A percentile compares a stretch with the other conserved stretches of the same genome.
phyloP scores from a whole-genome alignment of 2,888 invertebrate genomes.

The Entomobrya proxima region DNA sequence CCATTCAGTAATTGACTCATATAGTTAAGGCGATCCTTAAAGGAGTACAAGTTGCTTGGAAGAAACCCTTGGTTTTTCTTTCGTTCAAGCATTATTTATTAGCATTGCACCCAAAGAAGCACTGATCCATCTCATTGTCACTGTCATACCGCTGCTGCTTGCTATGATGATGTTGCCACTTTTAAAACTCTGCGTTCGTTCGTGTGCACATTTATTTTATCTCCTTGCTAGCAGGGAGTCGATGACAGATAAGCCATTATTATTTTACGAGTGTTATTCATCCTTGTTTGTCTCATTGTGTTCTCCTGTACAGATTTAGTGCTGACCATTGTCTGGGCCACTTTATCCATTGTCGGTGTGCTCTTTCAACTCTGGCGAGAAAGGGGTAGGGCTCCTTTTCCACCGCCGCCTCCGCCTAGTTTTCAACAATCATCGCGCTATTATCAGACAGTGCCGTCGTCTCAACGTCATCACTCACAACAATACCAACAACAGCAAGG shows the following conservation, averaged over 20 bases:
- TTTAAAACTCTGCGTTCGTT: too few relatives aligned
- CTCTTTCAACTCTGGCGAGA: constrained; percentile 81
- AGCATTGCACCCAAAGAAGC: too few relatives aligned
- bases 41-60: too few relatives aligned
- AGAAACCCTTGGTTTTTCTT: too few relatives aligned
- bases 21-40: too few relatives aligned
- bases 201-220: background rate
- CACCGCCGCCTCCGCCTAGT: constrained; percentile 76
- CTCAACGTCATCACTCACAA: too few relatives aligned
- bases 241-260: constrained; percentile 39
- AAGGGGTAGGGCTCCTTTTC: constrained; percentile 82
- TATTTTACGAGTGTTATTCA: background rate
- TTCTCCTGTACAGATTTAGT: constrained; percentile 80
- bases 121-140: too few relatives aligned
- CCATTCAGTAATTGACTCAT: too few relatives aligned
- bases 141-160: too few relatives aligned
- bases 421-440: background rate
- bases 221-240: constrained; percentile 6
- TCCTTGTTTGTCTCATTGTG: background rate
- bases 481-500: background rate
- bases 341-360: constrained; percentile 80
- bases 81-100: too few relatives aligned
- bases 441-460: constrained; percentile 33
- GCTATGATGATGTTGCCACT: too few relatives aligned
- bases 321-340: constrained; percentile 80